Evolutionary conservation across 2,113 vertebrate species (phyloP), one percentile per base, ranked within the genome.

Genomic region (Leucopsar rothschildi): DNA sequence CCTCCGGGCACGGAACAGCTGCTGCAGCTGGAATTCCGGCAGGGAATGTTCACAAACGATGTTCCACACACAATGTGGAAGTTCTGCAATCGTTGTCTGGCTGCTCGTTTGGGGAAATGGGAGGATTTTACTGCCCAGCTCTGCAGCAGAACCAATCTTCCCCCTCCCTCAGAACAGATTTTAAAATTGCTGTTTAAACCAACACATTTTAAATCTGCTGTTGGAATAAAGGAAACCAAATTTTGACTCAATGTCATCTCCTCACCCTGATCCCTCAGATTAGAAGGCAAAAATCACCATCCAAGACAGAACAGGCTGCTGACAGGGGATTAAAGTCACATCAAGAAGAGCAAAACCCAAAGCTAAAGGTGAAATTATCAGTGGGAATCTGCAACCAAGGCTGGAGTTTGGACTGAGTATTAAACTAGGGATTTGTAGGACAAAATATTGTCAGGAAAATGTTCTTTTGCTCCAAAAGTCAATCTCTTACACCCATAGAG

Each of bases 401-500:
- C 33, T 53, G 31, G 57, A 50, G 44, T 17, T 91, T 47, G 12
- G 12, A 60, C 17, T 70, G 69, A 16, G 28, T 29, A 39, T 50
- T 52, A 52, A 81, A 60, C 15, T 2, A 44, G 37, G 9, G 39
- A 19, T 5, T 14, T 16, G 50, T 2, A 55, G 80, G 77, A 40
- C 16, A n/a, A 82, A 61, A 28, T 17, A 28, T 3, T 19, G 35
- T 35, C 35, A 35, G 35, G 35, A 35, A 35, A 35, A 35, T 35
- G 35, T 35, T 35, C 35, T 35, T 35, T 35, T 35, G 35, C 35
- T 35, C 35, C 7, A 35, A 75, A 65, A 33, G 8, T 8, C 27
- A 4, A 13, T 56, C 42, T 47, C 31, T 50, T 50, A 31, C 0
- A 1, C 21, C 40, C 29, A 1, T 0, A 33, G 40, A 68, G 42